These are phyloP conservation scores for Corynorhinus townsendii DNA, from an alignment of 2,113 vertebrate genomes.

Conservation along the genomic window DNA sequence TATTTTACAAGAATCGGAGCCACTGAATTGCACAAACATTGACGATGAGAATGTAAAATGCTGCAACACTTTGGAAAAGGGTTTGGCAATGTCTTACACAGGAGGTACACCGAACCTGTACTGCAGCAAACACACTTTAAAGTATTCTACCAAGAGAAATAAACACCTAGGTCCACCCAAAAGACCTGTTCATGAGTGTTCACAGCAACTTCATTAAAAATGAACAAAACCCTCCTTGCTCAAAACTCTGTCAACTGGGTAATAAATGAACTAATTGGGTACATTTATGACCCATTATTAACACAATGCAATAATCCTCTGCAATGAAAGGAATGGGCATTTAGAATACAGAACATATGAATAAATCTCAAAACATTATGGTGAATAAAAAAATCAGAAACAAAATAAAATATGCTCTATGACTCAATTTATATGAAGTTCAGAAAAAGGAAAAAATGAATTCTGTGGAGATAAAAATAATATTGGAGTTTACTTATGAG, in stretches of 20 bases:
- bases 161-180: background rate
- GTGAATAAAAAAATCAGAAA: background rate
- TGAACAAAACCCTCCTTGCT: background rate
- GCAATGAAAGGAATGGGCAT: background rate
- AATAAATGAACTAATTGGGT: background rate
- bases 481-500: background rate
- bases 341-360: background rate
- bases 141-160: background rate
- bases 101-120: rapidly evolving
- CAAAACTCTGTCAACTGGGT: background rate
- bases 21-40: background rate
- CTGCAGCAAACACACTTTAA: background rate
- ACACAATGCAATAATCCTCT: background rate
- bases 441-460: background rate
- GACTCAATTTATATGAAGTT: background rate
- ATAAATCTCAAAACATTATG: background rate
- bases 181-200: background rate
- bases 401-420: background rate
- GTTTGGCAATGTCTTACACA: background rate
- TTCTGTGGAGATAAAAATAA: background rate
- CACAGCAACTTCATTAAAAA: background rate
- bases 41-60: background rate
- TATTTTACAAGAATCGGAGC: background rate
- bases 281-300: background rate
- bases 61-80: background rate